Percentiles rank a stretch among this genome's conserved stretches.
Conservation (phyloP, 2,113 vertebrate species). For the Embiotoca jacksoni region DNA sequence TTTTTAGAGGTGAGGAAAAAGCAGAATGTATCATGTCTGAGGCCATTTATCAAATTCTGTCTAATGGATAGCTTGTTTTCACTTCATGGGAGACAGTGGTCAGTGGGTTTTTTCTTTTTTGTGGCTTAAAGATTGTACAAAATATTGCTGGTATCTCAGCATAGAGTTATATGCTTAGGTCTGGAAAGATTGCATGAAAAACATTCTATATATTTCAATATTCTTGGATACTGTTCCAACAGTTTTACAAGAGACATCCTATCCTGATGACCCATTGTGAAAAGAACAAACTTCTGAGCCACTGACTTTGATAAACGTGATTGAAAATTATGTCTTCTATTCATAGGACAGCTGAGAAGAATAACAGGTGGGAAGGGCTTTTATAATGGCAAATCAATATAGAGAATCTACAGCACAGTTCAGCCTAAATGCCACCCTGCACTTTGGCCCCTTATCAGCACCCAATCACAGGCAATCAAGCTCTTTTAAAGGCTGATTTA, state of each 20-base stretch:
- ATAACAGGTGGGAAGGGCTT: conserved; percentile 74
- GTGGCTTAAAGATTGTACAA: neutral
- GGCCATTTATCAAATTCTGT: conserved; percentile 23
- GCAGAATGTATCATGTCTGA: conserved; percentile 7
- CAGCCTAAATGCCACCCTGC: conserved; percentile 79
- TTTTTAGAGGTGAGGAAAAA: conserved; percentile 44
- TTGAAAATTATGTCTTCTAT: conserved; percentile 63
- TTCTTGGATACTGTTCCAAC: neutral
- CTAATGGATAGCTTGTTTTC: neutral
- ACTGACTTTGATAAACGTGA: conserved; percentile 51
- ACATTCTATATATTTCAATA: neutral
- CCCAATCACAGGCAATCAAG: conserved; percentile 82
- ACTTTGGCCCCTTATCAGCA: conserved; percentile 83
- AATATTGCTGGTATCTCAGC: neutral
- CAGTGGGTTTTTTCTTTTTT: neutral
- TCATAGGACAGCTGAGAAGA: conserved; percentile 63
- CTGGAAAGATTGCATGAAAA: neutral
- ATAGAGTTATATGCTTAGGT: neutral
- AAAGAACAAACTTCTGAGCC: conserved; percentile 32
- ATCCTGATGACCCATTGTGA: neutral
- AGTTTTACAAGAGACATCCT: neutral
- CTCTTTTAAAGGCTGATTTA: conserved; percentile 82
- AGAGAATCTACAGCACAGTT: conserved; percentile 79
- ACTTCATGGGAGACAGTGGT: neutral
- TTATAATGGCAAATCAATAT: conserved; percentile 80